Base-by-base conservation (phyloP, 2,888 invertebrate genomes). In the Mesorhabditis sp. region DNA sequence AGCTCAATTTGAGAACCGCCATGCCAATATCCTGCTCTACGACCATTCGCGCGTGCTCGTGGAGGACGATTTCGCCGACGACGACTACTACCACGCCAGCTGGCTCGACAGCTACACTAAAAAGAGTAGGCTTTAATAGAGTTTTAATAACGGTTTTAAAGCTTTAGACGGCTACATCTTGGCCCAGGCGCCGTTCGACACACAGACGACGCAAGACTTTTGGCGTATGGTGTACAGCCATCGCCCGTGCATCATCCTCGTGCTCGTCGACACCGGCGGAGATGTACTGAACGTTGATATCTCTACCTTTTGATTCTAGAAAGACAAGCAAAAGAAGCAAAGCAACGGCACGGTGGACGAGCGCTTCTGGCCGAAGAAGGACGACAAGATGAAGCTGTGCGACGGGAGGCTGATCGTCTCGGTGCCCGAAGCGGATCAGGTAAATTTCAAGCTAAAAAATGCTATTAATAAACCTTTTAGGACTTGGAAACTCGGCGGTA, bases 101-200 rank as follows among this genome's bases (percentile, higher is more conserved):
- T 28, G 28, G 28, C 28, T 28, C 28, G 28, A 28, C 28, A 28
- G 28, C 28, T 28, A 28, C 28, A 28, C 28, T 28, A 28, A 28
- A 28, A 28, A 28, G 28, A 28, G 28, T 28, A 28, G 28, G 28
- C 28, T 28, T 28, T 28, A 28, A 1, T 28, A 28, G 2, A 28
- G 28, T 28, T 28, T 28, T 28, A 28, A 28, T 28, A 28, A 28
- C 28, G 28, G 28, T 28, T 28, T n/a, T n/a, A n/a, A n/a, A n/a
- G 28, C 28, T 73, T 13, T 66, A 74, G 74, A 45, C 15, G 70
- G 67, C 10, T 74, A 74, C 67, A 70, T 74, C 10, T 72, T 74
- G 43, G 68, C 70, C 2, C 74, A 74, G 63, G 74, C 74, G 61
- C 74, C 74, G 41, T 74, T 72, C 62, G 68, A 68, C 65, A 65